Percentiles rank a stretch among this genome's conserved stretches.
phyloP scores from a whole-genome alignment of 1,140 invertebrate species.

The Belonocnema kinseyi region DNA sequence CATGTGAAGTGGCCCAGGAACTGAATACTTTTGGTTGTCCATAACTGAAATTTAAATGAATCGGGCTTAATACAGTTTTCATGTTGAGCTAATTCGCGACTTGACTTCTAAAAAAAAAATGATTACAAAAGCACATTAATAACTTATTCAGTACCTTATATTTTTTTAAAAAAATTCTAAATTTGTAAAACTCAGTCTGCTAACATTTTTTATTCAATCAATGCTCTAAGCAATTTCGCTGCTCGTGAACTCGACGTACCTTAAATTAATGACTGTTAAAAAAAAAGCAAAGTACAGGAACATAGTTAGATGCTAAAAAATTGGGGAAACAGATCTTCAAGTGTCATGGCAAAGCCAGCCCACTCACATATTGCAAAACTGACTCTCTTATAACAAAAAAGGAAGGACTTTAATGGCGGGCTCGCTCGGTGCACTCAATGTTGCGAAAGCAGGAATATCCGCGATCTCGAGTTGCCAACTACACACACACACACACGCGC shows the following conservation, averaged over 20 bases:
- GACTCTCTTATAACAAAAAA: conserved; percentile 26
- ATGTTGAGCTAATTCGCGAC: too few species aligned
- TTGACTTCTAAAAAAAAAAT: too few species aligned
- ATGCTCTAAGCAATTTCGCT: too few species aligned
- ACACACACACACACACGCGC: conserved; percentile 2
- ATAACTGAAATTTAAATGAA: too few species aligned
- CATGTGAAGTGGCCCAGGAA: too few species aligned
- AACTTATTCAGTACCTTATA: too few species aligned
- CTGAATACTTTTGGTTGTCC: too few species aligned
- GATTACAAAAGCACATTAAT: too few species aligned
- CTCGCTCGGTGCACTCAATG: conserved; percentile 19
- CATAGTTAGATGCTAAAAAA: neutral
- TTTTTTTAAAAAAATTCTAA: too few species aligned
- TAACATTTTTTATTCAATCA: too few species aligned
- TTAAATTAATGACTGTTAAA: conserved; percentile 8
- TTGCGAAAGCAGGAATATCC: conserved; percentile 29
- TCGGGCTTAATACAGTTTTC: too few species aligned
- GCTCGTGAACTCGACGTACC: neutral
- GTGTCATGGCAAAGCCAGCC: conserved; percentile 12
- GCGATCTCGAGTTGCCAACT: conserved; percentile 26
- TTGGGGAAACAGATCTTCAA: conserved; percentile 11
- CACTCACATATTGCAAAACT: conserved; percentile 18
- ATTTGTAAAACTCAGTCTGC: too few species aligned
- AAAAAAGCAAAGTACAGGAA: neutral
- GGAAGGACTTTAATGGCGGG: conserved; percentile 27